Percentiles rank a stretch among this genome's conserved stretches.
phyloP scores from a whole-genome alignment of 2,797 vertebrate species.

The Zalophus californianus region DNA sequence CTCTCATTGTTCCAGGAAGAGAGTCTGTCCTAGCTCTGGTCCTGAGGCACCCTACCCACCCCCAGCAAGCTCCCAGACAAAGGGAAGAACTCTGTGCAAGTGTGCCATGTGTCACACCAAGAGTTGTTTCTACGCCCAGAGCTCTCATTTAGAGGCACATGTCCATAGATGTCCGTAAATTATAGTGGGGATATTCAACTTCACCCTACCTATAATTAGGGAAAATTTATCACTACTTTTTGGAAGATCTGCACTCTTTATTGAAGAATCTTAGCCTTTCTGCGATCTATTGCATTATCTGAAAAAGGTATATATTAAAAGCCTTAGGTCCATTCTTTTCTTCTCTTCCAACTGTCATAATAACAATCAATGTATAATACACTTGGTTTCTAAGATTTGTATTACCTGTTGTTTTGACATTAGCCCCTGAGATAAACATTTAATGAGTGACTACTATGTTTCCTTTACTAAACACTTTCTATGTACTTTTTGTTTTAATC shows the following conservation, averaged over 20 bases:
- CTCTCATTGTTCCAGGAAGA: neutral
- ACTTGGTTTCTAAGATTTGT: neutral
- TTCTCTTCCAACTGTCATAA: neutral
- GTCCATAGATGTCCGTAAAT: neutral
- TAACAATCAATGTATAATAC: neutral
- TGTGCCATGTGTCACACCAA: neutral
- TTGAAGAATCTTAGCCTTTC: neutral
- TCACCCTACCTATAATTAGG: neutral
- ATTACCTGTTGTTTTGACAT: neutral
- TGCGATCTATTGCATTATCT: neutral
- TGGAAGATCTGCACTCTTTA: neutral
- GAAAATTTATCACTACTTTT: neutral
- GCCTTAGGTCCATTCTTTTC: neutral
- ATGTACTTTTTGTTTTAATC: neutral
- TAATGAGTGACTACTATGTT: neutral
- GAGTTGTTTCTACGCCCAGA: neutral
- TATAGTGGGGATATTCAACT: neutral
- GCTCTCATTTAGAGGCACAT: neutral
- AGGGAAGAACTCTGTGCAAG: neutral
- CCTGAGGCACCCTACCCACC: neutral
- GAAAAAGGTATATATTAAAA: neutral
- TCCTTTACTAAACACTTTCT: neutral
- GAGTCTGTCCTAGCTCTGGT: neutral
- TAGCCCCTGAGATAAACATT: neutral
- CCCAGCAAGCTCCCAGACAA: neutral